Evolutionary conservation across 2,797 vertebrate genomes (phyloP).

Genomic region (Furcifer pardalis): DNA sequence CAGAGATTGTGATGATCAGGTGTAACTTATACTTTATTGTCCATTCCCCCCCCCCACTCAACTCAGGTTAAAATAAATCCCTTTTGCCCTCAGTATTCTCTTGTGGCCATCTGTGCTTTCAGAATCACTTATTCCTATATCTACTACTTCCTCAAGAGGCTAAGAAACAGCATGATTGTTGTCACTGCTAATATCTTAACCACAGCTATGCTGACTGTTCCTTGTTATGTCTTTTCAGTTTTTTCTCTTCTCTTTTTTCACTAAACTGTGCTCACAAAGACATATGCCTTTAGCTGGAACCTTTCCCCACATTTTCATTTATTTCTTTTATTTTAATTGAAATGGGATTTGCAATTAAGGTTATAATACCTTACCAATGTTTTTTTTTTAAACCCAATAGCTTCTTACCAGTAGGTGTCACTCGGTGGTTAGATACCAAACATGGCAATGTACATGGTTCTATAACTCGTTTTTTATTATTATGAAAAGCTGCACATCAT

Average conservation of each 20-base stretch:
- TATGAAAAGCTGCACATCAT: background rate
- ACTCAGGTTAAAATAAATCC: constrained; percentile 29
- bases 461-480: background rate
- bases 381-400: background rate
- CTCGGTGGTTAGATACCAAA: constrained; percentile 17
- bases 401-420: constrained; percentile 6
- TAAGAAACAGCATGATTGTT: background rate
- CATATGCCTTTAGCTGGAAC: background rate
- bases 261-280: background rate
- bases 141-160: background rate
- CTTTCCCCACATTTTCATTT: background rate
- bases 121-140: constrained; percentile 20
- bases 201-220: background rate
- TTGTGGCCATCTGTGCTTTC: constrained; percentile 13
- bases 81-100: constrained; percentile 21
- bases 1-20: too few species aligned
- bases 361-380: background rate
- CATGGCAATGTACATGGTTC: background rate
- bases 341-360: constrained; percentile 12
- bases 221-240: background rate
- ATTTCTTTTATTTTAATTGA: background rate
- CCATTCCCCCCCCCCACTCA: background rate
- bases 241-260: constrained; percentile 1
- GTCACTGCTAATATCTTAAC: constrained; percentile 1
- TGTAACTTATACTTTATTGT: constrained; percentile 23